Percentiles rank a stretch among this genome's conserved stretches.
Conservation (phyloP, 2,888 invertebrate species). For the Pheosia tremula region DNA sequence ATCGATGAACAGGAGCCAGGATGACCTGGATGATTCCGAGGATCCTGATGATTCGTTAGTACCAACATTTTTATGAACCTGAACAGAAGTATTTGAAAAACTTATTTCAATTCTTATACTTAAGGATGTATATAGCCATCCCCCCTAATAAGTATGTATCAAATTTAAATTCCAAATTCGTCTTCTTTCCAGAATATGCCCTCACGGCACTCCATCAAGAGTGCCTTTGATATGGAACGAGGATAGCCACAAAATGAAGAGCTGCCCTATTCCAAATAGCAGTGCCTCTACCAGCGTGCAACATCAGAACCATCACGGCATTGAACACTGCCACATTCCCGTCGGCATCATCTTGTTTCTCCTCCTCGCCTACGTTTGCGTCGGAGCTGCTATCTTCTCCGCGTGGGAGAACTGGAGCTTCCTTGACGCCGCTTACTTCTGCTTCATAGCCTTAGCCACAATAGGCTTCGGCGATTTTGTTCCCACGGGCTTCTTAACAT, state of each 20-base stretch:
- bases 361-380: constrained; percentile 88
- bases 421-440: constrained; percentile 93
- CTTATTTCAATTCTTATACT: background rate
- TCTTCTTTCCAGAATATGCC: constrained; percentile 58
- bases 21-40: constrained; percentile 85
- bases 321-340: constrained; percentile 76
- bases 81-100: no score
- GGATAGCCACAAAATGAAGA: constrained; percentile 66
- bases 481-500: constrained; percentile 83
- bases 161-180: background rate
- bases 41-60: constrained; percentile 83
- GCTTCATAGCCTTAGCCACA: constrained; percentile 93
- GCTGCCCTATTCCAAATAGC: constrained; percentile 69
- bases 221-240: constrained; percentile 89
- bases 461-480: constrained; percentile 92
- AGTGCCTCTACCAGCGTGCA: constrained; percentile 64
- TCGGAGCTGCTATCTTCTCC: constrained; percentile 91
- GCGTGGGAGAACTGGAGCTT: constrained; percentile 93
- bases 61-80: background rate
- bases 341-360: constrained; percentile 86
- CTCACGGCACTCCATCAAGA: constrained; percentile 90
- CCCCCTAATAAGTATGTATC: no score
- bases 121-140: no score
- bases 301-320: constrained; percentile 58
- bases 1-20: constrained; percentile 74